Base-by-base conservation (phyloP, 64 coral and sea anemone species). In the Porites lutea region DNA sequence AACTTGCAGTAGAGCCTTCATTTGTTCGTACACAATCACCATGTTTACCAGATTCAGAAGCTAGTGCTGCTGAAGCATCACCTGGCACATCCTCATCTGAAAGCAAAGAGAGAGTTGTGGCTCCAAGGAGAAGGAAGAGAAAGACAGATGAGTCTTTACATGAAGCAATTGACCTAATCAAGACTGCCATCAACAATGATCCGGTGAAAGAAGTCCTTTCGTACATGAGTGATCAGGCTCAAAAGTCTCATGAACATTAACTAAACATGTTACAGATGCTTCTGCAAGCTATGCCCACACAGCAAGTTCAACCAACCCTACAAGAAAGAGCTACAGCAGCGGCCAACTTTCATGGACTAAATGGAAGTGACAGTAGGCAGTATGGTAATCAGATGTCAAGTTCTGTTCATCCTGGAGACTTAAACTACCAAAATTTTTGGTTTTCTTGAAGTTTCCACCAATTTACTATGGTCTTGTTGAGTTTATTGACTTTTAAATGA, bases 161-260 rank as follows among this genome's bases (percentile, higher is more conserved):
- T 65, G 72, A 95, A 78, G 93, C 78, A 16, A 46, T 90, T 54
- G 8, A 64, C 0, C 45, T 90, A 14, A 78, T 90, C 8, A 84
- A 95, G 58, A 81, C 54, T 46, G 93, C 62, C 20, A 79, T 86
- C 48, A 45, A 51, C 16, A 90, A 95, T 90, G 72, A 95, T 59
- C 79, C 79, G 14, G 85, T 60, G 37, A 95, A 95, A 78, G 79
- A 95, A 13, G 3, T 95, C 0, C 49, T 90, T 45, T 78, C 48
- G 43, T 90, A 90, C 19, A 86, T 95, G 79, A 95, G 85, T 52
- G 79, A 95, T 9, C 71, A 95, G 50, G 54, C 90, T 60, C 13
- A 83, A 22, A 84, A 46, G 64, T 15, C 59, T 0, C 65, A 86
- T 19, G 14, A 74, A 69, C 86, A 94, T 52, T 78, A 94, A 59